phyloP scores from a whole-genome alignment of 2,113 vertebrate species.

The Zosterops hypoxanthus region DNA sequence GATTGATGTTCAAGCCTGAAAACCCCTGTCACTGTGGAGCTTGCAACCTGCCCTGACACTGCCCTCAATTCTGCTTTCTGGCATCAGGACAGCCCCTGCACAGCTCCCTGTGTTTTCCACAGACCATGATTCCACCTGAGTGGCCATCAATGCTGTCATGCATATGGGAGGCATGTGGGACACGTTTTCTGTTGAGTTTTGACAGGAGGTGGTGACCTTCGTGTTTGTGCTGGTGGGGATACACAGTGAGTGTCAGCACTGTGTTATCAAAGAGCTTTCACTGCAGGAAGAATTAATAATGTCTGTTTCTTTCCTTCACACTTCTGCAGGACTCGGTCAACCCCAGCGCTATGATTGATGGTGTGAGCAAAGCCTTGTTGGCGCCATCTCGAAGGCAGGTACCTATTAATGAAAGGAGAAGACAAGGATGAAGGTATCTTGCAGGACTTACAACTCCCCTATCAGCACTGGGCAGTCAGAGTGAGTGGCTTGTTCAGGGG shows the following conservation, averaged over 20 bases:
- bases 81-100: not conserved
- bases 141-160: not conserved
- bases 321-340: not conserved
- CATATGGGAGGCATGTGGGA: not conserved
- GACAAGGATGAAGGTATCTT: slow-evolving; percentile 44
- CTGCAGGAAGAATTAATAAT: slow-evolving; percentile 26
- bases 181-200: not conserved
- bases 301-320: slow-evolving; percentile 11
- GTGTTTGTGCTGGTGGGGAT: not conserved
- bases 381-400: slow-evolving; percentile 52
- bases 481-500: slow-evolving; percentile 56
- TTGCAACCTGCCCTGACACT: not conserved
- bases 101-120: not conserved
- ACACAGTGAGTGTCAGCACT: not conserved
- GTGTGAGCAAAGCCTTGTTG: slow-evolving; percentile 47
- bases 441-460: slow-evolving; percentile 19
- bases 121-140: not conserved
- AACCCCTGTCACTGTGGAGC: not conserved
- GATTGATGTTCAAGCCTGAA: not conserved
- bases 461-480: slow-evolving; percentile 32
- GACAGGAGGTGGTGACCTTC: not conserved
- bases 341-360: slow-evolving; percentile 52
- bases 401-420: slow-evolving; percentile 14
- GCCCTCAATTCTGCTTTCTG: not conserved
- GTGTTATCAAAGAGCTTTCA: slow-evolving; percentile 9